Percentiles rank a stretch among this genome's conserved stretches.
These are phyloP conservation scores for Trichonephila clavipes DNA, from an alignment of 1,140 invertebrate species.

Conservation along the genomic window DNA sequence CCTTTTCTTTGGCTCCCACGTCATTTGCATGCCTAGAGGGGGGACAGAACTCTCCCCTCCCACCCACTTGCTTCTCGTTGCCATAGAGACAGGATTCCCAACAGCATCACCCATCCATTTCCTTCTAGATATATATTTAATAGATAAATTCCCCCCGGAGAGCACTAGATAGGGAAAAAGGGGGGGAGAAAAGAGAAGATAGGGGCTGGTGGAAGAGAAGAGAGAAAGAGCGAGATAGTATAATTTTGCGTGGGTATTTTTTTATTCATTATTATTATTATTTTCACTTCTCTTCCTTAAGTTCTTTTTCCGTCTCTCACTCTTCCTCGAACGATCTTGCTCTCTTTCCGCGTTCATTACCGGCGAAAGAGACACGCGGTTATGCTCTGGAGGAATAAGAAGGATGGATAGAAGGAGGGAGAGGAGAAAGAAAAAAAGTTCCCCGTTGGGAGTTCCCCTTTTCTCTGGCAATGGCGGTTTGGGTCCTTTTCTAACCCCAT, in stretches of 20 bases:
- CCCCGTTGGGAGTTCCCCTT: not conserved
- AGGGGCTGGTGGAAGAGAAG: conserved; percentile 34
- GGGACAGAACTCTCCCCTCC: not conserved
- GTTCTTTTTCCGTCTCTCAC: conserved; percentile 44
- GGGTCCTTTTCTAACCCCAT: not conserved
- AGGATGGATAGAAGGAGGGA: not conserved
- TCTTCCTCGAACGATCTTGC: conserved; percentile 2
- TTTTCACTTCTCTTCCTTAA: conserved; percentile 61
- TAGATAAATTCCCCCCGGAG: conserved; percentile 76
- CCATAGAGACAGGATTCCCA: conserved; percentile 70
- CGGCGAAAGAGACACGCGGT: conserved; percentile 67
- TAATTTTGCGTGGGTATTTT: conserved; percentile 68
- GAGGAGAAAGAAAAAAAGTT: not conserved
- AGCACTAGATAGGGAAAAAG: conserved; percentile 62
- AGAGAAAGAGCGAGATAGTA: conserved; percentile 72
- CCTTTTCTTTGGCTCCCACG: conserved; percentile 73
- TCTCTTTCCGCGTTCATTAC: conserved; percentile 61
- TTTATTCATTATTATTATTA: conserved; percentile 27
- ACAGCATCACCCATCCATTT: conserved; percentile 76
- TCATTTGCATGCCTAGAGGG: conserved; percentile 73
- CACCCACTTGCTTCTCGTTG: not conserved
- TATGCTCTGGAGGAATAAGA: not conserved
- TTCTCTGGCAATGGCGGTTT: not conserved
- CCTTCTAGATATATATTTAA: conserved; percentile 75
- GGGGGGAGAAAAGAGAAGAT: conserved; percentile 19